Conservation (phyloP, 2,888 invertebrate genomes). For the Lepidonotus clava region DNA sequence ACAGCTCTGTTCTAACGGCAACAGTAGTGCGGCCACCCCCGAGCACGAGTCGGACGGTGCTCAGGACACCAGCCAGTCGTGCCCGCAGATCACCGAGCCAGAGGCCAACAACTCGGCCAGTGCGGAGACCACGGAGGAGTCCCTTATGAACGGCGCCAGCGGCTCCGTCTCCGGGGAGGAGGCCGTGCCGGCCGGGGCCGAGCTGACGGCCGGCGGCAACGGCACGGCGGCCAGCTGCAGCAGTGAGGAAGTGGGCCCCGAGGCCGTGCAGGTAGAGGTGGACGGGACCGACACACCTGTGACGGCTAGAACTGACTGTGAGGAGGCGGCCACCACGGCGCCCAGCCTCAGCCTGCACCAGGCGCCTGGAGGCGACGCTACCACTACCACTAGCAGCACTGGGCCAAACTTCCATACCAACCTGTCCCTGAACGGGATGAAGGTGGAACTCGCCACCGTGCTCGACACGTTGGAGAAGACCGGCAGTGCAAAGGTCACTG, state of each 20-base stretch:
- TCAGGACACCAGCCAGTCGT: not conserved
- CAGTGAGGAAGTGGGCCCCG: slow-evolving; percentile 1
- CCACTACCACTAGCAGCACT: slow-evolving; percentile 48
- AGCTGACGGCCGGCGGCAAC: not conserved
- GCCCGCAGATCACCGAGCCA: not conserved
- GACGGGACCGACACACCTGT: not conserved
- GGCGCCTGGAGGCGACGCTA: slow-evolving; percentile 38
- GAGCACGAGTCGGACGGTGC: not conserved
- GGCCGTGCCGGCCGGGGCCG: not conserved
- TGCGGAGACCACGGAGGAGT: not conserved
- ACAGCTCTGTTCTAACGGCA: not conserved
- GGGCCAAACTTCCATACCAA: slow-evolving; percentile 75
- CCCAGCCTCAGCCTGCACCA: no score
- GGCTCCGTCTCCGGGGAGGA: not conserved
- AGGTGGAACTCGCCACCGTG: slow-evolving; percentile 74
- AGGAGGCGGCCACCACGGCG: not conserved
- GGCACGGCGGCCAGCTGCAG: not conserved
- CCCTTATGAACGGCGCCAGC: not conserved
- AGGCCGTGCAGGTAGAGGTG: not conserved
- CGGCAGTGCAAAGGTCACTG: not conserved
- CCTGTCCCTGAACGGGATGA: slow-evolving; percentile 75
- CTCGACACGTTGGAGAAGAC: slow-evolving; percentile 70
- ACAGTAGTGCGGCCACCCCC: not conserved
- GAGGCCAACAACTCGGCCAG: not conserved
- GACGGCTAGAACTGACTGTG: not conserved